Conservation (phyloP, 2,113 vertebrate species). For the Brachyhypopomus gauderio region DNA sequence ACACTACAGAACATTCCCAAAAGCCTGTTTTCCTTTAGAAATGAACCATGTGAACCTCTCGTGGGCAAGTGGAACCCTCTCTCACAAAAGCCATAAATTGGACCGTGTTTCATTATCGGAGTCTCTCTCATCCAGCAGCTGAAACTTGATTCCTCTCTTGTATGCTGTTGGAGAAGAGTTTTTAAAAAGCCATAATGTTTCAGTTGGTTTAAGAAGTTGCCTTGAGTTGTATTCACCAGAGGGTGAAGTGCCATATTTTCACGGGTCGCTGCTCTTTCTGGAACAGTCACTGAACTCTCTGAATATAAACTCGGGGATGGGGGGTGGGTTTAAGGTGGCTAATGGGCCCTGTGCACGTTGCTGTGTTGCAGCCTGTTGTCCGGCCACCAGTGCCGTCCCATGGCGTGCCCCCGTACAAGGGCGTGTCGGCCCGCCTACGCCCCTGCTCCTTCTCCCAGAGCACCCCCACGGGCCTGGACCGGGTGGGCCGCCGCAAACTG, state of each 20-base stretch:
- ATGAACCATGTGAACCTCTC: neutral
- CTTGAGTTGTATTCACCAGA: neutral
- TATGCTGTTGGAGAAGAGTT: neutral
- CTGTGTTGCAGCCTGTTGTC: slow-evolving; percentile 72
- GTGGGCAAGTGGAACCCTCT: neutral
- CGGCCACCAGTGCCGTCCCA: slow-evolving; percentile 90
- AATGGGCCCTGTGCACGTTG: slow-evolving; percentile 11
- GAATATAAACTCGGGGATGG: neutral
- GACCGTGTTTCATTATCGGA: neutral
- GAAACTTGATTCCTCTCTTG: neutral
- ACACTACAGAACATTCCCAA: neutral
- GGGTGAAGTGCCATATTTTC: slow-evolving; percentile 14
- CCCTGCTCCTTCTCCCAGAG: slow-evolving; percentile 90
- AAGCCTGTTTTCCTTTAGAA: neutral
- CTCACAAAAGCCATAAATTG: neutral
- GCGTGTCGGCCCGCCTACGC: slow-evolving; percentile 86
- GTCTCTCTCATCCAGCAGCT: neutral
- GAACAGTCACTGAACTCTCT: slow-evolving; percentile 40
- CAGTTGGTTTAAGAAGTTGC: neutral
- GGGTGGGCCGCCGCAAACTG: slow-evolving; percentile 82
- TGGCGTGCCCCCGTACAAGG: slow-evolving; percentile 91
- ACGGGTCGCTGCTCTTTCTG: slow-evolving; percentile 29
- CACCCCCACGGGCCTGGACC: slow-evolving; percentile 92
- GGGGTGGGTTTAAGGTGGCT: neutral
- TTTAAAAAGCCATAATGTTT: neutral